These are phyloP conservation scores for Caenorhabditis sulstoni DNA, from an alignment of 2,888 invertebrate species.

Conservation along the genomic window DNA sequence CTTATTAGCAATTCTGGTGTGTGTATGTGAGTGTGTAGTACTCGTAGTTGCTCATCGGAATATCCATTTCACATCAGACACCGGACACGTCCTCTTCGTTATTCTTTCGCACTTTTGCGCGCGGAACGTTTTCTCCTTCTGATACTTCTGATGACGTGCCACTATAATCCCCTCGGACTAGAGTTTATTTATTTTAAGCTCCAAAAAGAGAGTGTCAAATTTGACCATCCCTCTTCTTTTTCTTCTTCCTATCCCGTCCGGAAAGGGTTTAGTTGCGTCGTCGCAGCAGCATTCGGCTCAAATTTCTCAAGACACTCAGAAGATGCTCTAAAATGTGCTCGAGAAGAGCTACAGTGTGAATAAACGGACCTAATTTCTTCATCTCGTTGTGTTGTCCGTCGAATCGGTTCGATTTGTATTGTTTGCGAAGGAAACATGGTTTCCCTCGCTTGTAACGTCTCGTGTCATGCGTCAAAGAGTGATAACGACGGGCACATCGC, in stretches of 20 bases:
- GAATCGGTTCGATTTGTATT: neutral
- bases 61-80: slow-evolving; percentile 38
- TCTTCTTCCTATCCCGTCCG: slow-evolving; percentile 2
- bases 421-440: neutral
- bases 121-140: neutral
- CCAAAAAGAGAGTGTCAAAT: slow-evolving; percentile 5
- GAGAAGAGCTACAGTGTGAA: slow-evolving; percentile 3
- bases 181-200: slow-evolving; percentile 27
- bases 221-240: slow-evolving; percentile 3
- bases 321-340: neutral
- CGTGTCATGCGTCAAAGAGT: neutral
- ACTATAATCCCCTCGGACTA: slow-evolving; percentile 7
- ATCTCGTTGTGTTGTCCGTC: neutral
- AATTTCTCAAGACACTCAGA: neutral
- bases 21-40: slow-evolving; percentile 41
- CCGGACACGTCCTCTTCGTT: neutral
- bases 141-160: neutral
- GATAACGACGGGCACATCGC: slow-evolving; percentile 4
- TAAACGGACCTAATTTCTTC: slow-evolving; percentile 3
- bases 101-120: slow-evolving; percentile 5
- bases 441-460: no score
- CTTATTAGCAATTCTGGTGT: slow-evolving; percentile 56
- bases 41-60: slow-evolving; percentile 23
- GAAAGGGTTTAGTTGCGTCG: slow-evolving; percentile 7
- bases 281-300: no score